Percentiles rank a stretch among this genome's conserved stretches.
Conservation (phyloP, 1,140 invertebrate species). For the Sinella curviseta region DNA sequence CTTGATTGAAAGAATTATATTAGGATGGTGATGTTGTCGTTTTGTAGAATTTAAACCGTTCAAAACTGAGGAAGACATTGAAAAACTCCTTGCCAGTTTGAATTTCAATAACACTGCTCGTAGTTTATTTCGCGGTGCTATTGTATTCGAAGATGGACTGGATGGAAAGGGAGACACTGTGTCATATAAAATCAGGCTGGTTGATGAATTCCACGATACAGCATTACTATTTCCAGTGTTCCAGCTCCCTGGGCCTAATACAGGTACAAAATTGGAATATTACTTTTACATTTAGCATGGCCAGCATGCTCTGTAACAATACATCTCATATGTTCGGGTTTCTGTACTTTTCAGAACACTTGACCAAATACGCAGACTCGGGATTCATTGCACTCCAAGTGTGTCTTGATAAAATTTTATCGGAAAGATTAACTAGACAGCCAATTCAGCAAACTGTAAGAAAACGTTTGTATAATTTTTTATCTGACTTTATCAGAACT, state of each 20-base stretch:
- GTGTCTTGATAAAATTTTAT: constrained; percentile 37
- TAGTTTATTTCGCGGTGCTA: constrained; percentile 23
- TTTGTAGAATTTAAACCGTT: constrained; percentile 37
- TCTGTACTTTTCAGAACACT: constrained; percentile 33
- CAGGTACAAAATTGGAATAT: constrained; percentile 24
- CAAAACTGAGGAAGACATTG: constrained; percentile 39
- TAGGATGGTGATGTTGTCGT: background rate
- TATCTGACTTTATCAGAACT: no score
- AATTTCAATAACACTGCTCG: constrained; percentile 19
- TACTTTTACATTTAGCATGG: background rate
- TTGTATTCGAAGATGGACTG: constrained; percentile 40
- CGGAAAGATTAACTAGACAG: constrained; percentile 22
- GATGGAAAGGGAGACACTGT: background rate
- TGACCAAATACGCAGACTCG: constrained; percentile 26
- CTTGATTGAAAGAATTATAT: background rate
- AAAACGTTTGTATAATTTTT: background rate
- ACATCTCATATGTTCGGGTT: no score
- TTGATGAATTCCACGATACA: constrained; percentile 35
- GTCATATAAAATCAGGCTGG: constrained; percentile 42
- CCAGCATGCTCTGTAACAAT: no score
- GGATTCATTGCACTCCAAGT: constrained; percentile 45
- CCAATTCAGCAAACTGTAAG: background rate
- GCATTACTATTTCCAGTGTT: constrained; percentile 70
- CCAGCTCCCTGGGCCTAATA: constrained; percentile 64
- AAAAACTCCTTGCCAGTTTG: constrained; percentile 27